These are phyloP conservation scores for Macquaria ambigua DNA, from an alignment of 2,113 vertebrate genomes.

Conservation along the genomic window DNA sequence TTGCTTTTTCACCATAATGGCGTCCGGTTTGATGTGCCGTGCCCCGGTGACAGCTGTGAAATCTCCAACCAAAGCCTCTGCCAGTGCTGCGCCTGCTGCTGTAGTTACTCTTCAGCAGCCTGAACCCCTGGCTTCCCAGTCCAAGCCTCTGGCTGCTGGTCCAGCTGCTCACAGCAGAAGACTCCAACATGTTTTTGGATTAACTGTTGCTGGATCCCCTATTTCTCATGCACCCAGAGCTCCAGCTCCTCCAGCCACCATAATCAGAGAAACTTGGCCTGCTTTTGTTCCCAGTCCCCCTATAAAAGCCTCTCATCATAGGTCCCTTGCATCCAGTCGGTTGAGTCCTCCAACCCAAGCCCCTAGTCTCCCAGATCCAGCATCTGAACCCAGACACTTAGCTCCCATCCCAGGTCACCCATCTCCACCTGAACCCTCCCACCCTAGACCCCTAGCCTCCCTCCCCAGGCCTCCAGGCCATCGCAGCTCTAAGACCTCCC, in stretches of 20 bases:
- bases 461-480: constrained; percentile 16
- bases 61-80: not conserved
- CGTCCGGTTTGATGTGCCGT: constrained; percentile 20
- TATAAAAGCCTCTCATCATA: not conserved
- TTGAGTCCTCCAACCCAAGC: not conserved
- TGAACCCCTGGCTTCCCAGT: not conserved
- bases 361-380: not conserved
- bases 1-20: constrained; percentile 55
- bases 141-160: not conserved
- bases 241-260: too few relatives aligned
- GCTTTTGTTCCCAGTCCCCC: not conserved
- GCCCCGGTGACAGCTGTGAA: constrained; percentile 32
- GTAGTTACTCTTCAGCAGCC: not conserved
- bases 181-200: constrained; percentile 3
- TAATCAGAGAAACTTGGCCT: not conserved
- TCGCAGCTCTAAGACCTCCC: constrained; percentile 71
- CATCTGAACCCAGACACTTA: not conserved
- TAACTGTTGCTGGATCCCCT: not conserved
- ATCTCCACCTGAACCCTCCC: constrained; percentile 27
- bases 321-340: not conserved
- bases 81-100: not conserved
- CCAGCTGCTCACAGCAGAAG: constrained; percentile 4
- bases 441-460: constrained; percentile 33
- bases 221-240: not conserved
- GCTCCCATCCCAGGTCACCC: not conserved